Evolutionary conservation across 2,113 vertebrate genomes (phyloP).

Genomic region (Chroicocephalus ridibundus): DNA sequence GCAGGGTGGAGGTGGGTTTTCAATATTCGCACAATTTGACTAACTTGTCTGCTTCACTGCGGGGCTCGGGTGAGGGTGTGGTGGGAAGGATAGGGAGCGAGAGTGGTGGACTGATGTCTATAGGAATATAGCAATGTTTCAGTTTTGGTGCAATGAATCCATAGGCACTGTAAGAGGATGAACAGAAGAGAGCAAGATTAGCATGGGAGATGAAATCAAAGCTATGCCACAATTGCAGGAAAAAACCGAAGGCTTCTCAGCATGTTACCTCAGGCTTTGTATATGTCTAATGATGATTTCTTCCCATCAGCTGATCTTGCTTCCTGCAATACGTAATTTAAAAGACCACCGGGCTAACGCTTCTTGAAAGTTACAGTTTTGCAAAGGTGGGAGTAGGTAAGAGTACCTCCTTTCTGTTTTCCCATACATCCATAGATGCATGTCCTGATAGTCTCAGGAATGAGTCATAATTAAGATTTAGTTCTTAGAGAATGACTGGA

Average conservation of each 20-base stretch:
- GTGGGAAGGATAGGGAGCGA: background rate
- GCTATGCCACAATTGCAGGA: background rate
- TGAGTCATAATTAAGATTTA: background rate
- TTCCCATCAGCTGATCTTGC: background rate
- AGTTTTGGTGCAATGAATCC: background rate
- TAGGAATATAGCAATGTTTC: background rate
- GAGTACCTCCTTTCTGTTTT: background rate
- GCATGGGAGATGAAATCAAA: background rate
- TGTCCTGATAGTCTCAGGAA: background rate
- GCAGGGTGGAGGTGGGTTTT: background rate
- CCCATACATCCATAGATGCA: background rate
- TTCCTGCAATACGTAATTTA: background rate
- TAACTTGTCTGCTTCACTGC: background rate
- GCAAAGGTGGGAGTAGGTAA: background rate
- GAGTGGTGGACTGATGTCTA: background rate
- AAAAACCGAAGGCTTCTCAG: background rate
- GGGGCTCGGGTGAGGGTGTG: background rate
- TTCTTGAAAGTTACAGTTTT: background rate
- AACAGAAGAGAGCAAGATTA: background rate
- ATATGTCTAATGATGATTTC: background rate
- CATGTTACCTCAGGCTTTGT: background rate
- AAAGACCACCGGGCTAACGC: background rate
- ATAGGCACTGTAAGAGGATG: background rate
- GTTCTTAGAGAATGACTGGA: background rate
- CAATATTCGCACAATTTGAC: background rate